These are phyloP conservation scores for Nysson spinosus DNA, from an alignment of 2,888 invertebrate species.

Conservation along the genomic window DNA sequence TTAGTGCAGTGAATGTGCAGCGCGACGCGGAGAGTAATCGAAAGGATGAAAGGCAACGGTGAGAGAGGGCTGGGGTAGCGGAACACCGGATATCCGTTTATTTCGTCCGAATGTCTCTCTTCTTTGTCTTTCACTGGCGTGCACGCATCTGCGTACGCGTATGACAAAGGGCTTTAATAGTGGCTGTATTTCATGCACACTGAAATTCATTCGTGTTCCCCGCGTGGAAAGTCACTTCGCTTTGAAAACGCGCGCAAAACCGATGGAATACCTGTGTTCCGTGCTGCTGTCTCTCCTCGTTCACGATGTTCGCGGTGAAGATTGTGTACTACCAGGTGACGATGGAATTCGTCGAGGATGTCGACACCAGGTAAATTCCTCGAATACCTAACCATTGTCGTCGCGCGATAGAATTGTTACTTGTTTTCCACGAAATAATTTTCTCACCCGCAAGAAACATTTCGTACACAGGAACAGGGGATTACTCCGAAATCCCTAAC, in stretches of 20 bases:
- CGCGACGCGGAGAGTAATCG: slow-evolving; percentile 24
- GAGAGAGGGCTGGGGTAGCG: slow-evolving; percentile 58
- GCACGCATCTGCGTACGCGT: slow-evolving; percentile 30
- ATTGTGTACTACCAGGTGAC: slow-evolving; percentile 75
- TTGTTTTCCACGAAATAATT: no score
- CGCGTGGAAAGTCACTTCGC: slow-evolving; percentile 27
- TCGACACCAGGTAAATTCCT: slow-evolving; percentile 35
- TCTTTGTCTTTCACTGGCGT: slow-evolving; percentile 29
- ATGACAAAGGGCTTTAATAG: slow-evolving; percentile 42
- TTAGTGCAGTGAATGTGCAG: slow-evolving; percentile 25
- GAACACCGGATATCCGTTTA: slow-evolving; percentile 76
- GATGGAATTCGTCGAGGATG: slow-evolving; percentile 68
- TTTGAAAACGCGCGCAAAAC: slow-evolving; percentile 30
- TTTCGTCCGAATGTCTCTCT: slow-evolving; percentile 49
- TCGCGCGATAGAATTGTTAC: no score
- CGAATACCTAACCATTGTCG: no score
- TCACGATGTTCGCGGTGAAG: slow-evolving; percentile 72
- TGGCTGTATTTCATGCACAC: slow-evolving; percentile 29
- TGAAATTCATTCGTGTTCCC: slow-evolving; percentile 34
- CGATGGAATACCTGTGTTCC: slow-evolving; percentile 14
- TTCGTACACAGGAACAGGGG: no score
- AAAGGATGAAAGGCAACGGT: slow-evolving; percentile 16
- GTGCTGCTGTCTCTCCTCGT: slow-evolving; percentile 23
- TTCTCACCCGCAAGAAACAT: no score
- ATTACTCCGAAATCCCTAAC: no score